Evolutionary conservation across 1,140 invertebrate genomes (phyloP).

Genomic region (Drosophila sproati): DNA sequence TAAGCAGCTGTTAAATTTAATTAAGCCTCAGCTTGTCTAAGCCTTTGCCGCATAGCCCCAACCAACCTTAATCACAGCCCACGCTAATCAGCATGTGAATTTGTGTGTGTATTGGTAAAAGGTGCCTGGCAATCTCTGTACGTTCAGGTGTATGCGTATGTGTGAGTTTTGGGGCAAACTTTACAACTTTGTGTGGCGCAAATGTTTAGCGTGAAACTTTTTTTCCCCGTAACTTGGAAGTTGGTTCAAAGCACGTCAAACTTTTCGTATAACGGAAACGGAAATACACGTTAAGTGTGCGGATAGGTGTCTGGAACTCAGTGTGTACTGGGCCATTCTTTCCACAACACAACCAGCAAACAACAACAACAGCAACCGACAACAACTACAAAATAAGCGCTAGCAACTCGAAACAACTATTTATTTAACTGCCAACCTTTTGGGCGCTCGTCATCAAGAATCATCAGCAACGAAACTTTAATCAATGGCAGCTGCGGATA

Average conservation of each 20-base stretch:
- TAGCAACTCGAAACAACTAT: slow-evolving; percentile 69
- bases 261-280: slow-evolving; percentile 81
- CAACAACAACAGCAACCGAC: slow-evolving; percentile 17
- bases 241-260: slow-evolving; percentile 48
- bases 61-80: slow-evolving; percentile 65
- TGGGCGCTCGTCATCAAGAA: slow-evolving; percentile 35
- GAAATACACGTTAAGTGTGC: slow-evolving; percentile 77
- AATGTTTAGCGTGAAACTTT: slow-evolving; percentile 76
- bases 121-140: slow-evolving; percentile 9
- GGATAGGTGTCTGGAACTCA: slow-evolving; percentile 57
- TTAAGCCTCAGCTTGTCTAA: slow-evolving; percentile 69
- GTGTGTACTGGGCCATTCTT: slow-evolving; percentile 22
- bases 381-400: slow-evolving; percentile 10
- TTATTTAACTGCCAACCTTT: slow-evolving; percentile 73
- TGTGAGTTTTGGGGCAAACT: slow-evolving; percentile 56
- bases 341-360: slow-evolving; percentile 35
- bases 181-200: slow-evolving; percentile 73
- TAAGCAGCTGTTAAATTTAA: slow-evolving; percentile 82
- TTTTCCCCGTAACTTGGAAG: slow-evolving; percentile 54
- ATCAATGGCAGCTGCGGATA: slow-evolving; percentile 53
- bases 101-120: slow-evolving; percentile 2
- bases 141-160: slow-evolving; percentile 28
- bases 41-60: slow-evolving; percentile 58
- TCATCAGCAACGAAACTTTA: slow-evolving; percentile 52
- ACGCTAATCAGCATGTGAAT: slow-evolving; percentile 66